Percentiles rank a stretch among this genome's conserved stretches.
phyloP scores from a whole-genome alignment of 2,113 vertebrate species.

The Athene noctua region DNA sequence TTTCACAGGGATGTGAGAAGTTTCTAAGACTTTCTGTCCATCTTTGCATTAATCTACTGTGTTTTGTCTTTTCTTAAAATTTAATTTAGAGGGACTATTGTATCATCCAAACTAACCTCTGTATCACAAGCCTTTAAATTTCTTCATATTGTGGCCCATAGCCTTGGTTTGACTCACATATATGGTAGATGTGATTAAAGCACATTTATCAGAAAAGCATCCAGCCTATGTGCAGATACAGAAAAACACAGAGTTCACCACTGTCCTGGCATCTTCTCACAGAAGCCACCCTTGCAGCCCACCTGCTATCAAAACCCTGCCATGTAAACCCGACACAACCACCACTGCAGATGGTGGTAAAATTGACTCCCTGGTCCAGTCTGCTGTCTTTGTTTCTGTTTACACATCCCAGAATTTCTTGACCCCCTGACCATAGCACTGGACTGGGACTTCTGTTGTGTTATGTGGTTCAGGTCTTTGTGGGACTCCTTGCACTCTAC shows the following conservation, averaged over 20 bases:
- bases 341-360: rapidly evolving
- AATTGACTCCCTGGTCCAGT: neutral
- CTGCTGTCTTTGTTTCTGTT: neutral
- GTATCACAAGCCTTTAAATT: neutral
- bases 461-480: neutral
- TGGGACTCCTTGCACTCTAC: neutral
- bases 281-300: neutral
- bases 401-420: neutral
- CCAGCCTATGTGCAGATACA: neutral
- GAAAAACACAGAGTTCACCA: neutral
- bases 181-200: neutral
- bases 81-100: neutral
- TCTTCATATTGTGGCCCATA: neutral
- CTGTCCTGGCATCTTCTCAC: neutral
- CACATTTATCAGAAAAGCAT: neutral
- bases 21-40: neutral
- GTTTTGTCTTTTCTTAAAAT: neutral
- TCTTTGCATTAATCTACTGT: neutral
- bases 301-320: neutral
- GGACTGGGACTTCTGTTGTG: neutral
- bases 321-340: neutral
- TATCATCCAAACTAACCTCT: neutral
- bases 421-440: no score
- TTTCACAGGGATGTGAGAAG: neutral
- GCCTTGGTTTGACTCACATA: neutral